A percentile compares a stretch with the other conserved stretches of the same genome.
Conservation (phyloP, 1,140 invertebrate genomes). For the Sitodiplosis mosellana region DNA sequence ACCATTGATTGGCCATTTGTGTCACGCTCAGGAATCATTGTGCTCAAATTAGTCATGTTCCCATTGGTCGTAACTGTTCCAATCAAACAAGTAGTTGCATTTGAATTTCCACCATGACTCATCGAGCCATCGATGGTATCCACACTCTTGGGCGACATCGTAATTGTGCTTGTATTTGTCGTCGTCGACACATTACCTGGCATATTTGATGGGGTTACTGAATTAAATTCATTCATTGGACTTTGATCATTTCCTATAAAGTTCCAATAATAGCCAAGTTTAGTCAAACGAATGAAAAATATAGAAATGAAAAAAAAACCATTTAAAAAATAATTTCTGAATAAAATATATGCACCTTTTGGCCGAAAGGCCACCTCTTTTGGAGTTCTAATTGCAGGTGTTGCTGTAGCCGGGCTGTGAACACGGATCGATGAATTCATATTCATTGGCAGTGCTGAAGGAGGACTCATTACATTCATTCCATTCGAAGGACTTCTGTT, state of each 20-base stretch:
- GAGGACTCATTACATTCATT: background rate
- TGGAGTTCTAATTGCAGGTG: slow-evolving; percentile 16
- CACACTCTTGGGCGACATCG: slow-evolving; percentile 4
- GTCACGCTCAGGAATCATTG: slow-evolving; percentile 36
- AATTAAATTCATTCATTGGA: too few relatives aligned
- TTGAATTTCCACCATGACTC: background rate
- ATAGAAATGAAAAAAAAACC: too few relatives aligned
- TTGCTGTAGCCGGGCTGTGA: slow-evolving; percentile 21
- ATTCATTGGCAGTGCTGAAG: background rate
- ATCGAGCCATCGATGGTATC: background rate
- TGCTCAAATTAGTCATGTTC: background rate
- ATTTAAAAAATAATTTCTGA: too few relatives aligned
- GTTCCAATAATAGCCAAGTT: too few relatives aligned
- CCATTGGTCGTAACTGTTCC: background rate
- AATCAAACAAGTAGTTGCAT: background rate
- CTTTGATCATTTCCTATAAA: too few relatives aligned
- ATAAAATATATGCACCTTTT: slow-evolving; percentile 2
- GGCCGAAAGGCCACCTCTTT: slow-evolving; percentile 21
- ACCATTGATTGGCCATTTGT: slow-evolving; percentile 25
- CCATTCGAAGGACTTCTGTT: too few relatives aligned
- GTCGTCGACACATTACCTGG: too few relatives aligned
- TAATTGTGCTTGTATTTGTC: too few relatives aligned
- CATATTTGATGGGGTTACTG: too few relatives aligned
- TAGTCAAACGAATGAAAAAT: too few relatives aligned
- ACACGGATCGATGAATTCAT: slow-evolving; percentile 8